Percentiles rank a stretch among this genome's conserved stretches.
Conservation (phyloP, 1,140 invertebrate genomes). For the Helicoverpa zea region DNA sequence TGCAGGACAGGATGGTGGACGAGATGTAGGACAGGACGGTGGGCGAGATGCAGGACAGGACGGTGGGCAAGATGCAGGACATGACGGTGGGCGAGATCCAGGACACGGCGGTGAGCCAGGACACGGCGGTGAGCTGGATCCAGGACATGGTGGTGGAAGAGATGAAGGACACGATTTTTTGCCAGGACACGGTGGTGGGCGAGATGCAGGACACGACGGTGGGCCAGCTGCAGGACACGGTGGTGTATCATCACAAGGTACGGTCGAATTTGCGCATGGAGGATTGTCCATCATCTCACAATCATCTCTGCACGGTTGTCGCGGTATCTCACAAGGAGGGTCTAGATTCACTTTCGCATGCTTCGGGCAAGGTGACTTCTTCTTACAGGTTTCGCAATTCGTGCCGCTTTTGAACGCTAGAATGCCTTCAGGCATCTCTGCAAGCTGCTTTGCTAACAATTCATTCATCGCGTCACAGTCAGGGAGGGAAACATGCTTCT, state of each 20-base stretch:
- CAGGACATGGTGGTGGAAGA: too few relatives aligned
- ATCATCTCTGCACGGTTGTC: conserved; percentile 52
- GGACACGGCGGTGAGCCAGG: not conserved
- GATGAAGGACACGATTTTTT: not conserved
- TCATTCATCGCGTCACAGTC: conserved; percentile 58
- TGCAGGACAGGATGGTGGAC: not conserved
- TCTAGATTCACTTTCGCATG: conserved; percentile 50
- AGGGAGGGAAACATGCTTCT: conserved; percentile 66
- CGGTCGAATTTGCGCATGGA: conserved; percentile 53
- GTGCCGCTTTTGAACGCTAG: conserved; percentile 55
- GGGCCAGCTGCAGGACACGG: not conserved
- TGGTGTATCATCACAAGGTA: conserved; percentile 5
- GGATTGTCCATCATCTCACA: conserved; percentile 53
- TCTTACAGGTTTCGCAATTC: conserved; percentile 56
- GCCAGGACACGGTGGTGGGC: not conserved
- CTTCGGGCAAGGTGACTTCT: conserved; percentile 48
- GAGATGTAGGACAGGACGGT: not conserved
- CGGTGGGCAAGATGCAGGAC: too few relatives aligned
- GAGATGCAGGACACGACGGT: not conserved
- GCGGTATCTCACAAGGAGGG: conserved; percentile 56
- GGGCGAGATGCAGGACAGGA: not conserved
- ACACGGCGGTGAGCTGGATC: not conserved
- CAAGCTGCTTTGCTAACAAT: conserved; percentile 14
- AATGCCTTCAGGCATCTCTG: conserved; percentile 51
- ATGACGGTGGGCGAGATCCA: too few relatives aligned